A percentile compares a stretch with the other conserved stretches of the same genome.
phyloP scores from a whole-genome alignment of 2,113 vertebrate species.

The Pluvialis apricaria region DNA sequence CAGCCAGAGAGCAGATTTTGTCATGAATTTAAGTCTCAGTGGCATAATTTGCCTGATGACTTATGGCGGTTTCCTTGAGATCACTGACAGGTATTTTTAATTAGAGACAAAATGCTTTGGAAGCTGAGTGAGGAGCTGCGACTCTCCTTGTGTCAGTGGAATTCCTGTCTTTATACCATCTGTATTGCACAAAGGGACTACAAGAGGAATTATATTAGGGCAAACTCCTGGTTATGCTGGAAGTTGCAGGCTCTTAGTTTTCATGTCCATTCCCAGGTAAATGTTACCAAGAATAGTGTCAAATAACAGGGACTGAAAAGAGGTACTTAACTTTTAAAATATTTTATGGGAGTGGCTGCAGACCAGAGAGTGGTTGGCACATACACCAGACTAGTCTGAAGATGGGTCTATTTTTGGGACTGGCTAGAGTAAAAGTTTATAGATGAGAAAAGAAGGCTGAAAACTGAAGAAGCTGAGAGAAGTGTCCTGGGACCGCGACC shows the following conservation, averaged over 20 bases:
- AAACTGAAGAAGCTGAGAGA: neutral
- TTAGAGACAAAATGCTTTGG: neutral
- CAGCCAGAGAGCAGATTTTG: neutral
- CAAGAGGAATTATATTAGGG: neutral
- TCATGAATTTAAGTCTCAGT: neutral
- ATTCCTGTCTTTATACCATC: neutral
- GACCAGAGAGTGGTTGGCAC: neutral
- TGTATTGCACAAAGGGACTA: neutral
- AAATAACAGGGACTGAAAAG: neutral
- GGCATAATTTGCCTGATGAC: neutral
- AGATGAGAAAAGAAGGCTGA: neutral
- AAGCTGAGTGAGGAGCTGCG: neutral
- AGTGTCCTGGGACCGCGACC: neutral
- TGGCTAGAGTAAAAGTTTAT: neutral
- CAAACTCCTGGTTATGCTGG: neutral
- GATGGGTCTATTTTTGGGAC: neutral
- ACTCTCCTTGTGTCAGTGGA: neutral
- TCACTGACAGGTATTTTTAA: neutral
- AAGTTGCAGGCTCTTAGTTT: neutral
- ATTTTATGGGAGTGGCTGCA: neutral
- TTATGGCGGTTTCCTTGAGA: neutral
- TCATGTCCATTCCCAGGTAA: neutral
- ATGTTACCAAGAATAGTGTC: neutral
- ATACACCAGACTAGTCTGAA: accelerated
- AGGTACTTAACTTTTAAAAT: neutral